phyloP scores from a whole-genome alignment of 2,888 invertebrate genomes.

The Orthonychiurus folsomi region DNA sequence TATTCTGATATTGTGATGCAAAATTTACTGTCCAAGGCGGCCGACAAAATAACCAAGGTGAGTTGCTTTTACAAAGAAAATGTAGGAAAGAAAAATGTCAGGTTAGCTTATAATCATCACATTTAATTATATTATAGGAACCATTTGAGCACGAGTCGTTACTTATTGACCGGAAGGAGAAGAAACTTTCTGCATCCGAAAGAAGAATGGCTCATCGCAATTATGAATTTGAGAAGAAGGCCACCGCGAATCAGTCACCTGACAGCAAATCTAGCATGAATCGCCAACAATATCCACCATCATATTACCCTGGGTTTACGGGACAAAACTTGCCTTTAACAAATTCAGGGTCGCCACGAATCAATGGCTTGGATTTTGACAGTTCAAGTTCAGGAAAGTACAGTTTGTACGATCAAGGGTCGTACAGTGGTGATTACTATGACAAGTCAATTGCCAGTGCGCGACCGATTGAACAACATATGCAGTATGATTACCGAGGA shows the following conservation, averaged over 20 bases:
- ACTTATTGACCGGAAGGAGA: conserved; percentile 86
- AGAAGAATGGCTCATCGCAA: conserved; percentile 85
- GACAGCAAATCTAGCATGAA: not conserved
- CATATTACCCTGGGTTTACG: not conserved
- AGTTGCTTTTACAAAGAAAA: no score
- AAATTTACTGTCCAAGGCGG: conserved; percentile 51
- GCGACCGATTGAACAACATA: not conserved
- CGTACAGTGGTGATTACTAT: not conserved
- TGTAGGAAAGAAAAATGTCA: no score
- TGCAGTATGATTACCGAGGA: not conserved
- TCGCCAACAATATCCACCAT: not conserved
- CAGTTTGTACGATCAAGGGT: not conserved
- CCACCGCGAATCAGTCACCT: conserved; percentile 12
- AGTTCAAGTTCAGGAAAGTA: not conserved
- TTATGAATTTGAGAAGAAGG: conserved; percentile 85
- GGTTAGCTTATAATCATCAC: not conserved
- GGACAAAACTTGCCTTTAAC: not conserved
- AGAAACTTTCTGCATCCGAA: conserved; percentile 85
- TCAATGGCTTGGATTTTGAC: not conserved
- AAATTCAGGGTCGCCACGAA: not conserved
- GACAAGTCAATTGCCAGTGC: not conserved
- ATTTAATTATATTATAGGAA: conserved; percentile 46
- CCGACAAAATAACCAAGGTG: conserved; percentile 49
- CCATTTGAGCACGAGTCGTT: conserved; percentile 95
- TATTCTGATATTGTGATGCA: conserved; percentile 76